Conservation (phyloP, 1,140 invertebrate genomes). For the Lordiphosa collinella region DNA sequence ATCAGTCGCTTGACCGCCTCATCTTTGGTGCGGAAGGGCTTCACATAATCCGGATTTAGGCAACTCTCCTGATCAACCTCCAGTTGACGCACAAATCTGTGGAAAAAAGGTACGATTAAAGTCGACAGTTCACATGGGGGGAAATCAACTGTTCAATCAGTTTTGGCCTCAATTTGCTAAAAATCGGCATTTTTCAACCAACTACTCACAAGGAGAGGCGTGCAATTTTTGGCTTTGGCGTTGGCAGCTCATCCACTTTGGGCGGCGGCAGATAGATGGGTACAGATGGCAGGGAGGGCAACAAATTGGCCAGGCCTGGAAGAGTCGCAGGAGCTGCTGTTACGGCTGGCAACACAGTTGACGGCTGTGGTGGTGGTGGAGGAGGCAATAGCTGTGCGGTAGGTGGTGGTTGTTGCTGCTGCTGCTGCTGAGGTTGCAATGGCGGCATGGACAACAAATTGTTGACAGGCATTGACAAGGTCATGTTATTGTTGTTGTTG, state of each 20-base stretch:
- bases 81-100: slow-evolving; percentile 87
- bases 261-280: slow-evolving; percentile 30
- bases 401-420: slow-evolving; percentile 21
- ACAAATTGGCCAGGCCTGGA: slow-evolving; percentile 25
- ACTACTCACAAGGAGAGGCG: slow-evolving; percentile 80
- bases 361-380: background rate
- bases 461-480: background rate
- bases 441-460: slow-evolving; percentile 12
- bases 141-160: slow-evolving; percentile 21
- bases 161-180: slow-evolving; percentile 50
- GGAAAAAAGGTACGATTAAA: slow-evolving; percentile 29
- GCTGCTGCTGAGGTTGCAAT: slow-evolving; percentile 17
- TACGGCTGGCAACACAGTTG: slow-evolving; percentile 13
- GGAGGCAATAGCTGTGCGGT: slow-evolving; percentile 4
- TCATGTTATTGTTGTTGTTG: slow-evolving; percentile 5
- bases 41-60: slow-evolving; percentile 87
- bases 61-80: slow-evolving; percentile 89
- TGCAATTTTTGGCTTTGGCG: slow-evolving; percentile 78
- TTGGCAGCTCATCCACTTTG: slow-evolving; percentile 61
- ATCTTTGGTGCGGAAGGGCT: slow-evolving; percentile 85
- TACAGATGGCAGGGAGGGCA: slow-evolving; percentile 46
- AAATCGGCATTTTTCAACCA: slow-evolving; percentile 78
- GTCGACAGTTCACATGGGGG: background rate
- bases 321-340: slow-evolving; percentile 1
- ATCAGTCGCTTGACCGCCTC: slow-evolving; percentile 90